Evolutionary conservation across 2,797 vertebrate genomes (phyloP).

Genomic region (Pyrocephalus nanus): DNA sequence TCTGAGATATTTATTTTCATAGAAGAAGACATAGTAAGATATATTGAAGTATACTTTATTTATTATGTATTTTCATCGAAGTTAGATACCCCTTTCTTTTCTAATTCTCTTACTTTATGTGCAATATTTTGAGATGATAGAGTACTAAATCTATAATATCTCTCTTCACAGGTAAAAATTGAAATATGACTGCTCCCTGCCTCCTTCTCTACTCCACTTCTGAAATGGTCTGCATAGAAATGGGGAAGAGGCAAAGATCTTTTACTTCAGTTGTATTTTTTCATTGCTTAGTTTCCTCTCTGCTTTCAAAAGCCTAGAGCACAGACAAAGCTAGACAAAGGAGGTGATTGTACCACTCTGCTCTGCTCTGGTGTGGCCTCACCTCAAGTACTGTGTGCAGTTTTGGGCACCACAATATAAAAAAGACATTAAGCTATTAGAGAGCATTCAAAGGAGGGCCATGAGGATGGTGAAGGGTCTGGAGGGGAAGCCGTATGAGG

Average conservation of each 20-base stretch:
- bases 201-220: not conserved
- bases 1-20: not conserved
- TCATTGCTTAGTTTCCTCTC: not conserved
- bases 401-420: not conserved
- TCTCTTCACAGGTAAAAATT: not conserved
- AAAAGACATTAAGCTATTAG: not conserved
- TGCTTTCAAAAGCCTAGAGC: not conserved
- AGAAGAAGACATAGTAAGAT: not conserved
- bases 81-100: not conserved
- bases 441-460: not conserved
- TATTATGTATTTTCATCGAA: not conserved
- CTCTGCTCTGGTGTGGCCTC: not conserved
- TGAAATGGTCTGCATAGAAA: not conserved
- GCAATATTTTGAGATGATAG: not conserved
- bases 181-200: not conserved
- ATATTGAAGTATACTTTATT: not conserved
- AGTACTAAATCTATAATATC: not conserved
- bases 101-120: not conserved
- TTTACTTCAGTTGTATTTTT: not conserved
- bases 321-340: too few relatives aligned
- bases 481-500: not conserved
- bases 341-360: not conserved
- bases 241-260: accelerated
- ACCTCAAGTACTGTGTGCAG: accelerated
- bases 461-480: not conserved